Evolutionary conservation across 2,113 vertebrate species (phyloP), one percentile per base, ranked within the genome.

Genomic region (Gnathonemus echidnorhynchus): DNA sequence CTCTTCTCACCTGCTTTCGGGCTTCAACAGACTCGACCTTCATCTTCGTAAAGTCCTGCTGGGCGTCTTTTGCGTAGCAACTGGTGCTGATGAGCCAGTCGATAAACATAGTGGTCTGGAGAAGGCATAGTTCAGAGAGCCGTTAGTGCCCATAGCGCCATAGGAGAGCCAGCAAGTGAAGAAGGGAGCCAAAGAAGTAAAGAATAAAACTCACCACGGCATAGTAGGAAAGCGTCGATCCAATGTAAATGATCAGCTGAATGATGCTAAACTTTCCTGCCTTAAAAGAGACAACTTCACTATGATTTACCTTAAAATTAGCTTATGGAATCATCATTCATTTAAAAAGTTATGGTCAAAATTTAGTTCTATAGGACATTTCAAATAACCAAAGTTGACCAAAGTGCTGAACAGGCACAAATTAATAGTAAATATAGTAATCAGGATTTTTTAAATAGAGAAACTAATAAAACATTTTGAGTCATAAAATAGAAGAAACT

Each of bases 141-240:
- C 58, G 62, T 90, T 2, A 17, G 2, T 50, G 27, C 10, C 42
- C 35, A 31, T 49, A 58, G 74, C 2, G 15, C 31, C 11, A 4
- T 1, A 24, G 35, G 2, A 19, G 86, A n/a, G 21, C 21, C 27
- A 85, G 21, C 39, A 21, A 48, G 39, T 31, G 27, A 19, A 87
- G 13, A 53, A 53, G 86, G 8, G 10, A 13, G 24, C 86, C 3
- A 0, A 7, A 17, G 46, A 39, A 17, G 35, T 17, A 15, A 39
- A n/a, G 13, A 74, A 52, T 31, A 21, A 91, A 88, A 89, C 96
- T 97, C 93, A 97, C 97, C 95, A 97, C 91, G 74, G 97, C 97
- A 80, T 97, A 97, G 92, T 97, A 98, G 4, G 97, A 97, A 39
- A 98, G 92, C 0, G 95, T 96, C 1, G 97, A 97, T 45, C 97